Evolutionary conservation across 2,797 vertebrate genomes (phyloP).

Genomic region (Muraenolepis orangiensis): DNA sequence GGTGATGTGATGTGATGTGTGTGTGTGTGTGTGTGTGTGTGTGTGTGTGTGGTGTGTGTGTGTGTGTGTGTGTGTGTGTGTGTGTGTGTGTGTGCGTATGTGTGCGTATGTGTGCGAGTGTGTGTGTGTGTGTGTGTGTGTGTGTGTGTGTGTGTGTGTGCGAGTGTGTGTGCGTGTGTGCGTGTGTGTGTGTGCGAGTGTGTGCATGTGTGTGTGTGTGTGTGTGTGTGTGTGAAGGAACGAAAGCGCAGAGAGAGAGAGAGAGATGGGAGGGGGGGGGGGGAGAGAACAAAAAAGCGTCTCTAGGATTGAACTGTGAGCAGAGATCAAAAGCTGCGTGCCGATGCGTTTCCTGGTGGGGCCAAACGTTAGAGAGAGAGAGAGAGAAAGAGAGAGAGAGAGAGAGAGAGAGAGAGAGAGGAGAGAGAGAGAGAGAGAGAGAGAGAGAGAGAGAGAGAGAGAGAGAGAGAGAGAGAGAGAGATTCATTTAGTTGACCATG

Average conservation of each 20-base stretch:
- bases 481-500: neutral
- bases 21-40: too few species aligned
- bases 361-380: slow-evolving; percentile 69
- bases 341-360: slow-evolving; percentile 77
- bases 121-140: too few species aligned
- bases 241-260: too few species aligned
- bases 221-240: neutral
- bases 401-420: neutral
- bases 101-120: too few species aligned
- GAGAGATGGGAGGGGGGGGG: slow-evolving; percentile 16
- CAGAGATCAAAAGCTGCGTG: slow-evolving; percentile 79
- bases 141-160: too few species aligned
- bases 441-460: neutral
- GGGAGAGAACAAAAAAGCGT: slow-evolving; percentile 44
- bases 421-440: neutral
- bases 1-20: slow-evolving; percentile 16
- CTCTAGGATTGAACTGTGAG: slow-evolving; percentile 77
- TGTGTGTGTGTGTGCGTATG: too few species aligned
- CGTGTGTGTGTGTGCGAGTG: too few species aligned
- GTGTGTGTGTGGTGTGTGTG: neutral
- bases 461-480: neutral
- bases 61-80: too few species aligned
- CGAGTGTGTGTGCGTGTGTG: too few species aligned
- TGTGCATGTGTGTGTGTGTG: neutral
- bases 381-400: neutral